Evolutionary conservation across 1,140 invertebrate species (phyloP).

Genomic region (Drosophila nannoptera): DNA sequence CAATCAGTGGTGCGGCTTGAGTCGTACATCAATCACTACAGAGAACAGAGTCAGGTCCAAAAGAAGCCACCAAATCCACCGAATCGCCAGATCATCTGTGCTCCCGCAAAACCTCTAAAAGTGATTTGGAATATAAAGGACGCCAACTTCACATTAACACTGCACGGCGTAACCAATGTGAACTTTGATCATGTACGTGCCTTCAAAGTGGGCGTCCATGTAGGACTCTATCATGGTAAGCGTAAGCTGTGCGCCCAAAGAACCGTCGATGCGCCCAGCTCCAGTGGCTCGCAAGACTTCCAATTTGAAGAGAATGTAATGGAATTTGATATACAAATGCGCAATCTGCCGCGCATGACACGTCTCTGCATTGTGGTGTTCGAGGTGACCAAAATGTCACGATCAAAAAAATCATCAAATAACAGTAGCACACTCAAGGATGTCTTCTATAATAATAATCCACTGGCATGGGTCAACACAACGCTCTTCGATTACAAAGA

Average conservation of each 20-base stretch:
- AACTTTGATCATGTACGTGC: constrained; percentile 87
- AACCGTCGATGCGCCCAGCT: constrained; percentile 44
- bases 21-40: constrained; percentile 80
- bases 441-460: constrained; percentile 77
- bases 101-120: constrained; percentile 81
- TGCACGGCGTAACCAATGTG: constrained; percentile 86
- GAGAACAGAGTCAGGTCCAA: constrained; percentile 45
- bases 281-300: constrained; percentile 81
- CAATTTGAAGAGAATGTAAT: constrained; percentile 88
- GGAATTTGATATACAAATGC: constrained; percentile 89
- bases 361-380: constrained; percentile 93
- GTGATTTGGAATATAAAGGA: constrained; percentile 87
- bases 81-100: constrained; percentile 79
- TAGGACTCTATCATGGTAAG: constrained; percentile 75
- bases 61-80: constrained; percentile 44
- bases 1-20: constrained; percentile 67
- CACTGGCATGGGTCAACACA: constrained; percentile 95
- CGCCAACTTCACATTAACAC: constrained; percentile 84
- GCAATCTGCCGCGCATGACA: constrained; percentile 92
- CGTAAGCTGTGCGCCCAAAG: constrained; percentile 64
- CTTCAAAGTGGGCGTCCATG: constrained; percentile 81
- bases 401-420: constrained; percentile 74
- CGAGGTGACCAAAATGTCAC: constrained; percentile 84
- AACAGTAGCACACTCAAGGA: constrained; percentile 65
- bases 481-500: constrained; percentile 96